A percentile compares a stretch with the other conserved stretches of the same genome.
phyloP scores from a whole-genome alignment of 2,888 invertebrate genomes.

The Bedellia somnulentella region DNA sequence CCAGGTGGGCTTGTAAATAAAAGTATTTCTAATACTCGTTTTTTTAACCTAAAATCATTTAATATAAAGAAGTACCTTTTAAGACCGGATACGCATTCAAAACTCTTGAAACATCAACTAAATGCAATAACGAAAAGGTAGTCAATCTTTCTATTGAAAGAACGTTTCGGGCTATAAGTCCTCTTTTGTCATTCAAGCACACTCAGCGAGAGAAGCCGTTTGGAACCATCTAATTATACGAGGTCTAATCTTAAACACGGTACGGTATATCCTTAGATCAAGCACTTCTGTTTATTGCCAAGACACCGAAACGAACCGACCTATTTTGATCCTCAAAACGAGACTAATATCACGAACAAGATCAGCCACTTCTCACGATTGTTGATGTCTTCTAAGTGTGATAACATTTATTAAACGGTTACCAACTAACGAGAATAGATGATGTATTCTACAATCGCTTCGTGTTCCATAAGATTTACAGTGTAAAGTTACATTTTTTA shows the following conservation, averaged over 20 bases:
- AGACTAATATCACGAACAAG: slow-evolving; percentile 56
- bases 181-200: slow-evolving; percentile 47
- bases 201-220: slow-evolving; percentile 31
- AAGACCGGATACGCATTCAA: slow-evolving; percentile 41
- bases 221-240: slow-evolving; percentile 41
- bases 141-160: slow-evolving; percentile 36
- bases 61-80: slow-evolving; percentile 20
- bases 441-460: slow-evolving; percentile 53
- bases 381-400: slow-evolving; percentile 54
- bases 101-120: slow-evolving; percentile 25
- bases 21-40: no score
- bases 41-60: slow-evolving; percentile 20
- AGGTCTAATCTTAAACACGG: slow-evolving; percentile 21
- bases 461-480: slow-evolving; percentile 54
- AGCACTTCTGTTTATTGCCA: slow-evolving; percentile 34
- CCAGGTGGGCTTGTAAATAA: no score
- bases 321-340: slow-evolving; percentile 55
- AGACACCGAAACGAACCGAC: slow-evolving; percentile 1
- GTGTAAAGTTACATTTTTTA: slow-evolving; percentile 29
- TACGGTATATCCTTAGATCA: slow-evolving; percentile 24
- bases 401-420: slow-evolving; percentile 60
- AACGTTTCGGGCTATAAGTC: slow-evolving; percentile 31
- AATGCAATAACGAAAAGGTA: slow-evolving; percentile 25
- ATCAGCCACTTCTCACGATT: slow-evolving; percentile 60
- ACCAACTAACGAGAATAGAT: slow-evolving; percentile 40